Base-by-base conservation (phyloP, 2,113 vertebrate species). In the Plestiodon gilberti region DNA sequence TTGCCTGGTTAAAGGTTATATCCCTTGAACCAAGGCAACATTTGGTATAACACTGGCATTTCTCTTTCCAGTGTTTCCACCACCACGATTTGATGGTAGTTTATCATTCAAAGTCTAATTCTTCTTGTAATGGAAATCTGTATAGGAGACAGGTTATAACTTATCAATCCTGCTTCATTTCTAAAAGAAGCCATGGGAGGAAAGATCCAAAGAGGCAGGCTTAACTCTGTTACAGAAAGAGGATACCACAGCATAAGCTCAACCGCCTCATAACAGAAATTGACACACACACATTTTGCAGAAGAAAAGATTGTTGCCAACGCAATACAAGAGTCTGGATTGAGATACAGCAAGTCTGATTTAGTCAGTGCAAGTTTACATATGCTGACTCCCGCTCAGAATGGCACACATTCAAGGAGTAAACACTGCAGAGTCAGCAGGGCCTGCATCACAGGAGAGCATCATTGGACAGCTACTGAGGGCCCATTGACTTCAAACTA, bases 201-300 rank as follows among this genome's bases (percentile, higher is more conserved):
- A 52, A 62, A 78, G 43, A 69, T 82, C 81, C 77, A 82, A 61
- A 0, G 83, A 52, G 86, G 52, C 57, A 81, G 87, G 35, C 1
- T 57, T n/a, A 73, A 23, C 70, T 1, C 0, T 43, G 84, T 57
- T 79, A 69, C n/a, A 83, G 81, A 85, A 95, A 96, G 95, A 96
- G 93, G 94, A 96, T 94, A 93, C 94, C 88, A 91, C 89, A 87
- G 86, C 86, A 92, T 94, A 96, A 95, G 92, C 88, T 94, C 92
- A 95, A 96, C 93, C 86, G 93, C 95, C 96, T 94, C 75, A 76
- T 92, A 91, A 93, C 73, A 96, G 89, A 95, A 95, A 96, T 90
- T 94, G 94, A 94, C 95, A 96, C 96, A 95, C 93, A 90, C 88
- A 84, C 95, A 92, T 57, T 92, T 93, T 92, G 95, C 95, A 95